phyloP scores from a whole-genome alignment of 2,113 vertebrate species.

The Ursus arctos region DNA sequence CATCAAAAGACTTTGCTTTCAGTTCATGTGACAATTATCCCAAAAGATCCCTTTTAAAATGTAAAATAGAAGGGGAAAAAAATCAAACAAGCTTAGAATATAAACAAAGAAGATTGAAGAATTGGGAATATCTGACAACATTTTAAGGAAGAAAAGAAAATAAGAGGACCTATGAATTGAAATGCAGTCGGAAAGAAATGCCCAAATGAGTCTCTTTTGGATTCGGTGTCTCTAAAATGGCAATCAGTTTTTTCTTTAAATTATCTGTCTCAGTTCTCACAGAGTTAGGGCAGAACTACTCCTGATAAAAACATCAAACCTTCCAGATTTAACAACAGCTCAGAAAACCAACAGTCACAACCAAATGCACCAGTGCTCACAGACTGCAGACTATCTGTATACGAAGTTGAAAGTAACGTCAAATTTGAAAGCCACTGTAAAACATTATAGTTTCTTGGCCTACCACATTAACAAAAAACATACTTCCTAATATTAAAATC shows the following conservation, averaged over 20 bases:
- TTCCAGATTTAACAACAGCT: neutral
- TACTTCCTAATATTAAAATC: neutral
- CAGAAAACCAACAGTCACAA: neutral
- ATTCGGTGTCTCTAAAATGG: neutral
- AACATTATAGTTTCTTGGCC: neutral
- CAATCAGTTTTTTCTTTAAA: neutral
- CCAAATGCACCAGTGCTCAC: neutral
- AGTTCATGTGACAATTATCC: constrained; percentile 24
- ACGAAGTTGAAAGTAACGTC: neutral
- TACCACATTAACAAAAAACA: neutral
- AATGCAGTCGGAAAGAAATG: neutral
- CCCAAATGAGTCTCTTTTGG: neutral
- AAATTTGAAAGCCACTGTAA: neutral
- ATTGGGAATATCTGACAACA: neutral
- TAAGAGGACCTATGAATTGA: neutral
- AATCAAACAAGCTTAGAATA: constrained; percentile 19
- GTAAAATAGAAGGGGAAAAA: neutral
- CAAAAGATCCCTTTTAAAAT: constrained; percentile 64
- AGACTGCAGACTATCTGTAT: neutral
- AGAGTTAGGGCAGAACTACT: neutral
- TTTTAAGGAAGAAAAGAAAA: constrained; percentile 37
- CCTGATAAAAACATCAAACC: neutral
- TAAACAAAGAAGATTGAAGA: constrained; percentile 53
- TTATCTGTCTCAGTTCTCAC: neutral
- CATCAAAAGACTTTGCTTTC: neutral